Evolutionary conservation across 2,113 vertebrate genomes (phyloP).

Genomic region (Falcunculus frontatus): DNA sequence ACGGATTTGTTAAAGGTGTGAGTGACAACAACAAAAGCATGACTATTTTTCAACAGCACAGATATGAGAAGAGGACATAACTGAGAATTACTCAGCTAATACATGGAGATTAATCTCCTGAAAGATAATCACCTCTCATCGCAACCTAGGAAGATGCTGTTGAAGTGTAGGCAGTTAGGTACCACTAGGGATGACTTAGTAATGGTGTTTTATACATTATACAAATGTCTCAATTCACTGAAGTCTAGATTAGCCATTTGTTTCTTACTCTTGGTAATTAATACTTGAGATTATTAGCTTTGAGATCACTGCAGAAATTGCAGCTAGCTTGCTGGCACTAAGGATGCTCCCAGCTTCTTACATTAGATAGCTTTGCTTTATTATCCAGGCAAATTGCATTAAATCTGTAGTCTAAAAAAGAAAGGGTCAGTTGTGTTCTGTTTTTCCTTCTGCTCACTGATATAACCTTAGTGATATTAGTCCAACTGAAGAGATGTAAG

Average conservation of each 20-base stretch:
- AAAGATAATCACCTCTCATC: neutral
- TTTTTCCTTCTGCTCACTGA: neutral
- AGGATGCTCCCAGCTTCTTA: neutral
- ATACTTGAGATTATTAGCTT: conserved; percentile 11
- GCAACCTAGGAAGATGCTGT: neutral
- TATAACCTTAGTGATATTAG: neutral
- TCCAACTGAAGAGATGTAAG: neutral
- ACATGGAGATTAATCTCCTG: conserved; percentile 12
- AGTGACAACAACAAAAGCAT: neutral
- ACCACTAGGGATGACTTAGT: neutral
- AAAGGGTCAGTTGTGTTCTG: neutral
- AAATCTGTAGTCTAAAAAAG: neutral
- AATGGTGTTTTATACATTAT: neutral
- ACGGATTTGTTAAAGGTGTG: neutral
- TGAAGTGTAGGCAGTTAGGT: neutral
- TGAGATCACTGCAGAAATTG: neutral
- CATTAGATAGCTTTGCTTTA: neutral
- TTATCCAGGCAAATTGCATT: neutral
- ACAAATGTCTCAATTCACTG: neutral
- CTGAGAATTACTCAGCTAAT: neutral
- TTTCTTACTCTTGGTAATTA: conserved; percentile 10
- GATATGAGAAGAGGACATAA: neutral
- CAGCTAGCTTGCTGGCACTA: neutral
- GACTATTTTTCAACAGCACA: neutral
- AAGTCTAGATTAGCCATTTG: conserved; percentile 2